Conservation (phyloP, 2,113 vertebrate genomes). For the Elgaria multicarinata region DNA sequence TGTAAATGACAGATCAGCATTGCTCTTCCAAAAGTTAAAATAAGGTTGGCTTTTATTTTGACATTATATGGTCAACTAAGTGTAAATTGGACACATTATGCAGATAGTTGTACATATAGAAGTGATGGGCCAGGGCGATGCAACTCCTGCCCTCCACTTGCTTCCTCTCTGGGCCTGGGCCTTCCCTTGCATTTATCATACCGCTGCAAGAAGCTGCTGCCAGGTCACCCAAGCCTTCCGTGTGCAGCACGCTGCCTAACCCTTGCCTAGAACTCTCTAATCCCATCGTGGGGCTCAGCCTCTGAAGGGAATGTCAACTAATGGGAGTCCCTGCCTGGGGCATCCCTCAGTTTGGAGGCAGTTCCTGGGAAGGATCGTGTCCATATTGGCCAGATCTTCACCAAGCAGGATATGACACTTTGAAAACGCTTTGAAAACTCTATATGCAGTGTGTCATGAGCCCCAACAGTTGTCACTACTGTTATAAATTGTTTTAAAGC, state of each 20-base stretch:
- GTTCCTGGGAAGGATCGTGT: neutral
- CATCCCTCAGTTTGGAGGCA: neutral
- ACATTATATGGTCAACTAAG: neutral
- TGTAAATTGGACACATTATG: neutral
- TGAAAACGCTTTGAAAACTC: no score
- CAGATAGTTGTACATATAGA: neutral
- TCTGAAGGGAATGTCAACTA: neutral
- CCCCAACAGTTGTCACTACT: no score
- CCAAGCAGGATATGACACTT: no score
- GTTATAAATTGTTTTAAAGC: no score
- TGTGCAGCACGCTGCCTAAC: no score
- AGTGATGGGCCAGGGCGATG: neutral
- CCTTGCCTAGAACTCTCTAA: neutral
- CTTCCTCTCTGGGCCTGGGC: neutral
- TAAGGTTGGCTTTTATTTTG: neutral
- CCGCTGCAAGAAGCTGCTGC: neutral
- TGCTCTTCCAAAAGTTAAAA: neutral
- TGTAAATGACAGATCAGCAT: neutral
- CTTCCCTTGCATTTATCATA: neutral
- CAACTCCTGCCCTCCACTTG: neutral
- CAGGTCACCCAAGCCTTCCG: neutral
- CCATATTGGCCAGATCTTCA: no score
- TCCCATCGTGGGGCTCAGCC: neutral
- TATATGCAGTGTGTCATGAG: no score
- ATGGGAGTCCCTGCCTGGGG: neutral